Base-by-base conservation (phyloP, 2,888 invertebrate genomes). In the Hemaris fuciformis region DNA sequence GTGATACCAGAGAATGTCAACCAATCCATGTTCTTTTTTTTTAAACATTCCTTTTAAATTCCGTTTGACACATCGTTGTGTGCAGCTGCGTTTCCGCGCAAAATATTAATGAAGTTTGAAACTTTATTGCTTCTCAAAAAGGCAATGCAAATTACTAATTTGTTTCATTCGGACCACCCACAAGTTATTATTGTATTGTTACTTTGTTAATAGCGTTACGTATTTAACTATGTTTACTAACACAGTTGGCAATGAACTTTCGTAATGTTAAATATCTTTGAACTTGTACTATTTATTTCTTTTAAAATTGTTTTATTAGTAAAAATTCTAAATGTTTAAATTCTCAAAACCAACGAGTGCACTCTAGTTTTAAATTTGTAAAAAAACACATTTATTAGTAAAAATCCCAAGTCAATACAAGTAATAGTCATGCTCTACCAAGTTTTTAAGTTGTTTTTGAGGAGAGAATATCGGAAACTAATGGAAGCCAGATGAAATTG, bases 161-260 rank as follows among this genome's bases (percentile, higher is more conserved):
- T 41, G 48, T 41, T 60, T 41, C 27, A 60, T 60, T 25, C 46
- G 13, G 48, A 60, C 60, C 60, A 41, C 60, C 60, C 53, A 20
- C 18, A 41, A 53, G 38, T 42, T 60, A 60, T 45, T 31, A 45
- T 53, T 53, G 53, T 42, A 38, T 60, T 48, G 38, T 60, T 60
- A 53, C 60, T 41, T 53, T 41, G 41, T 41, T 15, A 53, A 13
- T 41, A 15, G 15, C 2, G 25, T 23, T 48, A 23, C 46, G 38
- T 38, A 22, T 23, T 23, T 27, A 38, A 59, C 38, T 15, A 31
- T 10, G 27, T 53, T 31, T 53, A 10, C 27, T 27, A 15, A 27
- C 15, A 27, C 25, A 48, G 18, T 53, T 18, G 31, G 18, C 0
- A 8, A 13, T 46, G 43, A 18, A 53, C 31, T 1, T 27, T n/a